Evolutionary conservation across 2,888 invertebrate species (phyloP).

Genomic region (Heterodera filipjevi): DNA sequence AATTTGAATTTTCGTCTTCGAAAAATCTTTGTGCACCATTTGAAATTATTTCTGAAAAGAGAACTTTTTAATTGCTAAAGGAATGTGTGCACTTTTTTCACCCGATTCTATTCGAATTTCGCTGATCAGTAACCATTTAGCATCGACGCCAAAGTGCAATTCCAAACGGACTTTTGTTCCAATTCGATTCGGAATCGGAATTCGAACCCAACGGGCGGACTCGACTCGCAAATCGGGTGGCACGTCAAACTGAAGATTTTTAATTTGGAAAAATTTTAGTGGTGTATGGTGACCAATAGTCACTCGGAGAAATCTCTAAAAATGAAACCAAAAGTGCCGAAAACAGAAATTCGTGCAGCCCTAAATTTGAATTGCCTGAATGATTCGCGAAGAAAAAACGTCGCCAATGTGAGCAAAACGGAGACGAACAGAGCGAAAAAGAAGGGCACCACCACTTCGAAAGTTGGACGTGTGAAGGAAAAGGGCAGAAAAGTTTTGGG

Average conservation of each 20-base stretch:
- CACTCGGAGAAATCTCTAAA: too few species aligned
- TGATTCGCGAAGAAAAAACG: constrained; percentile 61
- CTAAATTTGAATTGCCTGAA: constrained; percentile 26
- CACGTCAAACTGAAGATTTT: constrained; percentile 48
- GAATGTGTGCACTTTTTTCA: constrained; percentile 8
- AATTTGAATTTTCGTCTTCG: neutral
- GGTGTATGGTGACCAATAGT: too few species aligned
- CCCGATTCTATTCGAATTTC: constrained; percentile 55
- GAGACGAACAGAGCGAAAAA: constrained; percentile 24
- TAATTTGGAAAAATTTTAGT: too few species aligned
- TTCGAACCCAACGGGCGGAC: constrained; percentile 77
- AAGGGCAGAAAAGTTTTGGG: constrained; percentile 82
- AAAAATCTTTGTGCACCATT: neutral
- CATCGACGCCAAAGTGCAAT: constrained; percentile 44
- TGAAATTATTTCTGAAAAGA: neutral
- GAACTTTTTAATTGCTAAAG: neutral
- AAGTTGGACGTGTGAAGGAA: constrained; percentile 69
- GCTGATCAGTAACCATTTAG: constrained; percentile 58
- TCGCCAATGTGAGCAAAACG: constrained; percentile 17
- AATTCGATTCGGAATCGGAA: constrained; percentile 80
- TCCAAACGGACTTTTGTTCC: constrained; percentile 75
- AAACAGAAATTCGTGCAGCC: too few species aligned
- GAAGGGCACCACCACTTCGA: constrained; percentile 25
- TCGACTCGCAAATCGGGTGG: constrained; percentile 49
- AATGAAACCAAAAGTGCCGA: too few species aligned